Percentiles rank a stretch among this genome's conserved stretches.
Conservation (phyloP, 2,797 vertebrate species). For the Gorsachius magnificus region DNA sequence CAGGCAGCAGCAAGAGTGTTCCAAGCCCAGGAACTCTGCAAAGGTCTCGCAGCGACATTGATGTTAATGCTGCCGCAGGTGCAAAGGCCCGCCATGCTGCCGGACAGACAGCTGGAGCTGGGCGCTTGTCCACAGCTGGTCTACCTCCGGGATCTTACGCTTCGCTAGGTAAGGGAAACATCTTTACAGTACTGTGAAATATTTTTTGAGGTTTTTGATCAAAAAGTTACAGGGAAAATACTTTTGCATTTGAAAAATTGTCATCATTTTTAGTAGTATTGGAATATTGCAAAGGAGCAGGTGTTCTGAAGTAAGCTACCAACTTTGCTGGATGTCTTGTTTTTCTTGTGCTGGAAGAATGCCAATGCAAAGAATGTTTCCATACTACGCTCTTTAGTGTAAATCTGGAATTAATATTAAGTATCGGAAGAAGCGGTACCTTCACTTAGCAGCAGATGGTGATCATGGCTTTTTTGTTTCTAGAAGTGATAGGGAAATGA, state of each 20-base stretch:
- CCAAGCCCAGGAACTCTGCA: slow-evolving; percentile 86
- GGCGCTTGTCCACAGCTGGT: slow-evolving; percentile 79
- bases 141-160: slow-evolving; percentile 89
- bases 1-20: slow-evolving; percentile 79
- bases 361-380: background rate
- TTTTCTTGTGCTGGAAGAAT: background rate
- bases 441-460: background rate
- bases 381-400: background rate
- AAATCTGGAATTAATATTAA: background rate
- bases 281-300: background rate
- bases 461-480: background rate
- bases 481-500: background rate
- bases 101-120: slow-evolving; percentile 78
- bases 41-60: slow-evolving; percentile 94
- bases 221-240: rapidly evolving
- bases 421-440: background rate
- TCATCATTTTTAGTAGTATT: rapidly evolving
- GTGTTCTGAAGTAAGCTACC: background rate
- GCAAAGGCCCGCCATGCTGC: slow-evolving; percentile 87
- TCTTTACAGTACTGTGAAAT: background rate
- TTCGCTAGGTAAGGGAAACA: slow-evolving; percentile 86
- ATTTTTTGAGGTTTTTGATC: background rate
- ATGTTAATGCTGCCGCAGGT: slow-evolving; percentile 91
- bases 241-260: rapidly evolving
- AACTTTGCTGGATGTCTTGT: background rate